Base-by-base conservation (phyloP, 2,797 vertebrate species). In the Acridotheres tristis region DNA sequence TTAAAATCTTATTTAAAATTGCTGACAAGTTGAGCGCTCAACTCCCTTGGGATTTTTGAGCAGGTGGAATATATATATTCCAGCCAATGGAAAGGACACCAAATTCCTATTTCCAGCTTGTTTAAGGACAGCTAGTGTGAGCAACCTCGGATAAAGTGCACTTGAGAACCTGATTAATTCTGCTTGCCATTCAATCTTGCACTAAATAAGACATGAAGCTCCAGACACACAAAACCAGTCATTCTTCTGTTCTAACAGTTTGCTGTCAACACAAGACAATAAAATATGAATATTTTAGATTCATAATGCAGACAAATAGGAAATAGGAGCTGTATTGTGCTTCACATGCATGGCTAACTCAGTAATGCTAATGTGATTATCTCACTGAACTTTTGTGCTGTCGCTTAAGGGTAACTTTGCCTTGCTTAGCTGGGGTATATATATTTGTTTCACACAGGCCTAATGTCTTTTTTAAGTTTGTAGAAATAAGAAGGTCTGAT, bases 251-350 rank as follows among this genome's bases (percentile, higher is more conserved):
- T 90, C 69, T 86, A 88, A 65, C 74, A 90, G 59, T 85, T 78
- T 88, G 16, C 73, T 94, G 90, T 93, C 96, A 96, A 84, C 16
- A 11, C 47, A 90, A 71, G 78, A 94, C 77, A 92, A 92, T 87
- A 92, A 88, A 92, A 93, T 90, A 92, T 62, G 80, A 84, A 73
- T 89, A 90, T 90, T 92, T 96, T 76, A 84, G 66, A 58, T 88
- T 68, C 69, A 93, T 84, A 83, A 83, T 78, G 74, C 54, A 89
- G 79, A 67, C 65, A 92, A 93, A 87, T 90, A 85, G 65, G 74
- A 93, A 92, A 90, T 62, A 87, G 62, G 73, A 80, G 27, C 62
- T 84, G 73, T 61, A 77, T 51, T 65, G 67, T 90, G 51, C 80
- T 81, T 91, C 55, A 88, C 58, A 86, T 84, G 90, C 92, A 73